Base-by-base conservation (phyloP, 2,888 invertebrate genomes). In the Agrypnus murinus region DNA sequence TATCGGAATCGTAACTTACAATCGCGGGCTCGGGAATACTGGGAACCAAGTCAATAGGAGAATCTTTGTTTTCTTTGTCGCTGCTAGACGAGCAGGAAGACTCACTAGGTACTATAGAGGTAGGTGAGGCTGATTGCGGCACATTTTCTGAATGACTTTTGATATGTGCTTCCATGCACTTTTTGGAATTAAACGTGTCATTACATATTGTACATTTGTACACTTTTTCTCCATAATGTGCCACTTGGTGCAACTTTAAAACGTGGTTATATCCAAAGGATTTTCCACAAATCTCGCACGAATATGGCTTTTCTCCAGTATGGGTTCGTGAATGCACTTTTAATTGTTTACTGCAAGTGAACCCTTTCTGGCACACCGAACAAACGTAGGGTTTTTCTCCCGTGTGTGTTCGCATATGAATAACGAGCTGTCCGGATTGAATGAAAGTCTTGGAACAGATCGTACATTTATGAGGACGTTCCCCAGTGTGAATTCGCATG, bases 201-300 rank as follows among this genome's bases (percentile, higher is more conserved):
- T 95, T 94, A 85, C 96, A 96, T 19, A 96, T 92, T 2, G 95
- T 96, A 84, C 96, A 96, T 80, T 96, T 95, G 87, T 96, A 96
- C 71, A 96, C 95, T 81, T 96, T 95, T 82, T 96, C 94, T 0
- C 96, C 96, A 79, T 94, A 95, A 84, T 96, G 96, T 77, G 95
- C 95, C 36, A 96, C 95, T 76, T 85, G 85, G 71, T 96, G 96
- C 64, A 96, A 86, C 84, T 96, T 96, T 69, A 96, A 86, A 3
- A 96, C 96, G 83, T 96, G 96, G 83, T 96, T 96, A 85, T 96
- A 96, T 7, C 96, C 96, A 82, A 96, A 96, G 64, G 94, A 93
- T 75, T 96, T 94, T 71, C 95, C 93, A 81, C 96, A 96, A 75
- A 96, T 95, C 83, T 96, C 95, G 85, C 96, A 96, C 58, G 94